Evolutionary conservation across 2,888 invertebrate species (phyloP).

Genomic region (Drosophila leonis): DNA sequence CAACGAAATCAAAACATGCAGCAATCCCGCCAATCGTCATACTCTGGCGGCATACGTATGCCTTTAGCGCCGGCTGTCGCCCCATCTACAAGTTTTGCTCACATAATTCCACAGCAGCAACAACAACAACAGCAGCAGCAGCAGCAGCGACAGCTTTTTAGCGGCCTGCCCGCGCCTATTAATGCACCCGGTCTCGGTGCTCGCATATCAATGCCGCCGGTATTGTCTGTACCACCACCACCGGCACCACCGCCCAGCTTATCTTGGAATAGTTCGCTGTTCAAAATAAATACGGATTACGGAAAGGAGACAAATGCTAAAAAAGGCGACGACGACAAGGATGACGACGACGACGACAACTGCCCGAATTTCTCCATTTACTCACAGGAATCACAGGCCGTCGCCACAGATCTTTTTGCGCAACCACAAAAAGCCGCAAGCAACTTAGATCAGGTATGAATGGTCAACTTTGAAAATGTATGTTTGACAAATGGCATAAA

Average conservation of each 20-base stretch:
- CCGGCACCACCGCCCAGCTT: slow-evolving; percentile 83
- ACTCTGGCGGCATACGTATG: slow-evolving; percentile 12
- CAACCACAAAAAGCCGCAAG: slow-evolving; percentile 46
- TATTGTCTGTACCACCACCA: slow-evolving; percentile 80
- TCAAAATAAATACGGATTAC: slow-evolving; percentile 82
- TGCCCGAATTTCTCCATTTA: slow-evolving; percentile 95
- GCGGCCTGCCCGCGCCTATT: slow-evolving; percentile 72
- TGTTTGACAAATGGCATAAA: slow-evolving; percentile 53
- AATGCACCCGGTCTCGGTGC: slow-evolving; percentile 44
- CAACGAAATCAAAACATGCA: slow-evolving; percentile 52
- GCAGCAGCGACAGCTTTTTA: slow-evolving; percentile 61
- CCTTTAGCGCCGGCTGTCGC: slow-evolving; percentile 15
- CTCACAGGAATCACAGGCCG: slow-evolving; percentile 91
- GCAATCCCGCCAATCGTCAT: slow-evolving; percentile 36
- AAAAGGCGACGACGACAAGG: slow-evolving; percentile 84
- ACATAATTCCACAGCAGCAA: slow-evolving; percentile 31
- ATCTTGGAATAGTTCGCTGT: slow-evolving; percentile 81
- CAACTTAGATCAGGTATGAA: slow-evolving; percentile 80
- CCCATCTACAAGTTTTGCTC: slow-evolving; percentile 26
- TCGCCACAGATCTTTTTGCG: slow-evolving; percentile 76
- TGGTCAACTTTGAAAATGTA: not conserved
- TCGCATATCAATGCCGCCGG: slow-evolving; percentile 57
- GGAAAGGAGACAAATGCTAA: slow-evolving; percentile 80
- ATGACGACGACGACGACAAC: slow-evolving; percentile 87
- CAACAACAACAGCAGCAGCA: slow-evolving; percentile 45